Evolutionary conservation across 37 sponge, comb jelly and placozoan genomes (phyloP), one percentile per base, ranked within the genome.

Genomic region (Corticium candelabrum): DNA sequence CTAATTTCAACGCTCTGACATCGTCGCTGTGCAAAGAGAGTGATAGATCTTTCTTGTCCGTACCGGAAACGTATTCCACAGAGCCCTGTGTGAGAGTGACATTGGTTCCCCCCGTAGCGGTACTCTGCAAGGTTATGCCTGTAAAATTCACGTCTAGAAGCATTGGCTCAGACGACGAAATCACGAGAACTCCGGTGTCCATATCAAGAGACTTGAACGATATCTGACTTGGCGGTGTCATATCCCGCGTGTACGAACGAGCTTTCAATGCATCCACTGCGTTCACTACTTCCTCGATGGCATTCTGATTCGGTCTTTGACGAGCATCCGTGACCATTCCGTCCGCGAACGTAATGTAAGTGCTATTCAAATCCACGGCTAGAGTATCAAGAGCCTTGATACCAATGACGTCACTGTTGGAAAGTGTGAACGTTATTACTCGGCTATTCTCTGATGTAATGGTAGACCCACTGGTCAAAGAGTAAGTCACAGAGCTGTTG

Each of bases 201-300:
- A 94, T 83, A 40, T 94, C 91, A 27, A 94, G 76, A 21, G 39
- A 15, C 29, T 40, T 3, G 77, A 94, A 90, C n/a, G 43, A 0
- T 0, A 68, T 36, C 40, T 89, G 74, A 15, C 31, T 35, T 33
- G 95, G 95, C 67, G 79, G 27, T 31, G 83, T 76, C 4, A n/a
- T 56, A 68, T 94, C 95, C 5, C 4, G 5, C 39, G 67, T 77
- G 39, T 90, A 88, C 73, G 67, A 86, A 33, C 79, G 77, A 32
- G 95, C 95, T 72, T 84, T 80, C 27, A 90, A 80, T n/a, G 95
- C 75, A 81, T 83, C 84, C 3, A 90, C 73, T 41, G 86, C 91
- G 88, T 90, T 72, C 15, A 74, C 37, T 39, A 87, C 57, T 35
- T 79, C 74, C 7, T 38, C 32, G 35, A 85, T 86, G 34, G 34